Evolutionary conservation across 2,113 vertebrate species (phyloP), one percentile per base, ranked within the genome.

Genomic region (Ia io): DNA sequence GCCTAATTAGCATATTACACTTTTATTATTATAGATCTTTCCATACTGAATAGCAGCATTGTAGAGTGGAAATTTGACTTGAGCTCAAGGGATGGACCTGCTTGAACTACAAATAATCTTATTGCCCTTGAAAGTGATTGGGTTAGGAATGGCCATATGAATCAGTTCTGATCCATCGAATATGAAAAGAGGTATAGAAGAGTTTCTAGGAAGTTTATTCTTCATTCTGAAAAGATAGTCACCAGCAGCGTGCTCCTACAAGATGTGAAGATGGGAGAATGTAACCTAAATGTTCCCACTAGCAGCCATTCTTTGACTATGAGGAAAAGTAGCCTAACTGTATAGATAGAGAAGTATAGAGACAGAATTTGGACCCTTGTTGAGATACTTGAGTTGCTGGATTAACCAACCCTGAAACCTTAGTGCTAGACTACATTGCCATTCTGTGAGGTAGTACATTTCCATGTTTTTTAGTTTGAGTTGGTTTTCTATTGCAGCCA

Each of bases 11-110:
- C 59, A 61, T 61, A 61, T 28, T 28, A 28, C 10, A 11, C 9
- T 61, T 28, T 28, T 61, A 61, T 61, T 28, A 61, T 61, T 61
- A 61, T 61, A 61, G 9, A 61, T 86, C 49, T 95, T 91, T 88
- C 49, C 9, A 17, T 91, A 63, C 35, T 80, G 30, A 88, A 30
- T 35, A 86, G 37, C 37, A 61, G 28, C 79, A 82, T 5, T 47
- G 25, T 89, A 84, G 40, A 53, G 77, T 73, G 40, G 84, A 71
- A 91, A 82, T 84, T 91, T 93, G 16, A 74, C 49, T n/a, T 96
- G 88, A 94, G 83, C 80, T 80, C 56, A 59, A 70, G 25, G 32
- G 22, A 82, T 85, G 13, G 17, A 63, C 67, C 56, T 93, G 18
- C 28, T 91, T 91, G 63, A 61, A 76, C 25, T 91, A 12, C 56